These are phyloP conservation scores for Typhlichthys subterraneus DNA, from an alignment of 2,797 vertebrate genomes.

Conservation along the genomic window DNA sequence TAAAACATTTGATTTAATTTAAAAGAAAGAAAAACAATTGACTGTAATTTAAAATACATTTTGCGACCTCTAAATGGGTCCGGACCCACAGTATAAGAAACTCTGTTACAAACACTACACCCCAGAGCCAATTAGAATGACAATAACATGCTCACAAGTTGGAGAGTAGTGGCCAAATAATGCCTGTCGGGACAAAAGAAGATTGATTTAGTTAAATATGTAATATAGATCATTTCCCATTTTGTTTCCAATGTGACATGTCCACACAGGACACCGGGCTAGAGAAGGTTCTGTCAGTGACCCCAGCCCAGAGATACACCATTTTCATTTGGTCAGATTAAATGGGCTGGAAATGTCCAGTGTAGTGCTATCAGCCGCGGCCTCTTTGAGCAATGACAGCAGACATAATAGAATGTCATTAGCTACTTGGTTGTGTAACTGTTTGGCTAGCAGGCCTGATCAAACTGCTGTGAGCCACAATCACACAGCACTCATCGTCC, in stretches of 20 bases:
- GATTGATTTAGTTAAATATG: slow-evolving; percentile 36
- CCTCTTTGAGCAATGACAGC: slow-evolving; percentile 53
- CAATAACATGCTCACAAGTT: slow-evolving; percentile 42
- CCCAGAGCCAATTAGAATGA: slow-evolving; percentile 33
- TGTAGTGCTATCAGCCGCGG: slow-evolving; percentile 49
- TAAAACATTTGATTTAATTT: too few species aligned
- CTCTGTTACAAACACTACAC: slow-evolving; percentile 3
- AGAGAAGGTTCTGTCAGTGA: neutral
- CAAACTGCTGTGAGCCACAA: slow-evolving; percentile 24
- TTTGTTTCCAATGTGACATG: slow-evolving; percentile 36
- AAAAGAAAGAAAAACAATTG: too few species aligned
- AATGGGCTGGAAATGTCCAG: slow-evolving; percentile 55
- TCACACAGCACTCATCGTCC: slow-evolving; percentile 44
- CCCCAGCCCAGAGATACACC: slow-evolving; percentile 15
- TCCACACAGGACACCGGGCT: slow-evolving; percentile 17
- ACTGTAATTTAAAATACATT: too few species aligned
- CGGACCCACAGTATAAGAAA: too few species aligned
- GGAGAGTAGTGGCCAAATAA: slow-evolving; percentile 26
- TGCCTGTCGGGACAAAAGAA: slow-evolving; percentile 22
- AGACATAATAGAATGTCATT: slow-evolving; percentile 63
- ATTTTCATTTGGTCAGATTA: slow-evolving; percentile 39
- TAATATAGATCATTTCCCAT: slow-evolving; percentile 47
- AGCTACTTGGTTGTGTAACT: slow-evolving; percentile 44
- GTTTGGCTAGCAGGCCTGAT: slow-evolving; percentile 44
- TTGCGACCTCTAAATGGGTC: too few species aligned